Conservation (phyloP, 1,140 invertebrate species). For the Aphis craccivora region DNA sequence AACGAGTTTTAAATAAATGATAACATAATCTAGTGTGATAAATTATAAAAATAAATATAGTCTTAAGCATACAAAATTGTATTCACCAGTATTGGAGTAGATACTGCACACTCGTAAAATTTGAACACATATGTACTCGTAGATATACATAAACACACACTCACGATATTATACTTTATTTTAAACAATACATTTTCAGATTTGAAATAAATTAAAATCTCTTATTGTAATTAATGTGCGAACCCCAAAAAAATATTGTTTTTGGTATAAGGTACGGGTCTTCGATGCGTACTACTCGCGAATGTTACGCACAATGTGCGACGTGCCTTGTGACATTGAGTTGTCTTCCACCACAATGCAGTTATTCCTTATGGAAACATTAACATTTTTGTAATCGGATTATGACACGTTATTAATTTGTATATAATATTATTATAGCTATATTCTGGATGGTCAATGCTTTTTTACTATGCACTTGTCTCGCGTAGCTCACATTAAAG, state of each 20-base stretch:
- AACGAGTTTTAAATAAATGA: too few relatives aligned
- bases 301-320: neutral
- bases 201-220: neutral
- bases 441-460: neutral
- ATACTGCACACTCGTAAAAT: neutral
- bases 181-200: neutral
- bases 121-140: neutral
- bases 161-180: neutral
- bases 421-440: neutral
- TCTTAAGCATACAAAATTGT: neutral
- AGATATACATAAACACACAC: neutral
- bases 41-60: neutral
- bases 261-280: neutral
- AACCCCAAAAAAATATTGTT: neutral
- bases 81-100: neutral
- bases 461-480: neutral
- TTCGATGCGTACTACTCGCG: neutral
- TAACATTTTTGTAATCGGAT: neutral
- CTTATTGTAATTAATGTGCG: neutral
- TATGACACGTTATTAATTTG: neutral
- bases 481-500: neutral
- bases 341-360: conserved; percentile 1
- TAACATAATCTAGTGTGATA: neutral
- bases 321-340: neutral
- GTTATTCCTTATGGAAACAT: neutral